Conservation (phyloP, 2,113 vertebrate genomes). For the Hypomesus transpacificus region DNA sequence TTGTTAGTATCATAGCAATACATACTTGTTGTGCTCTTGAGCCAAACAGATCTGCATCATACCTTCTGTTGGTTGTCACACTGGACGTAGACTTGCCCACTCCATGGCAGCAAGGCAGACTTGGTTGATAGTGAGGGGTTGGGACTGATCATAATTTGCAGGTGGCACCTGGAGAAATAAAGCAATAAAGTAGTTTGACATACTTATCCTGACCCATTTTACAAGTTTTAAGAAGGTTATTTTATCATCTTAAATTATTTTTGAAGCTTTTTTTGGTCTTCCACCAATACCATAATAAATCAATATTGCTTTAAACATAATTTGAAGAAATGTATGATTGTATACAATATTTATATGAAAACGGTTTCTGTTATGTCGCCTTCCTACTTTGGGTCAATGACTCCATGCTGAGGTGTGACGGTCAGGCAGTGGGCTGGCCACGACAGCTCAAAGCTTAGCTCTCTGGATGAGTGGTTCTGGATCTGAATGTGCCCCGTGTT, state of each 20-base stretch:
- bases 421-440: slow-evolving; percentile 96
- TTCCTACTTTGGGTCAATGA: slow-evolving; percentile 82
- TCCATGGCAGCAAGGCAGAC: slow-evolving; percentile 83
- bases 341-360: no score
- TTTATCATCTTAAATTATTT: not conserved
- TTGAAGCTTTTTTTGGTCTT: not conserved
- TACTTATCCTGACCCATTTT: not conserved
- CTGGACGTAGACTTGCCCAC: slow-evolving; percentile 83
- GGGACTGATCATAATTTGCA: slow-evolving; percentile 88
- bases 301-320: no score
- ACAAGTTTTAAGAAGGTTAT: no score
- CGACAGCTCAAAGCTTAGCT: slow-evolving; percentile 85
- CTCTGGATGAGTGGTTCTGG: slow-evolving; percentile 73
- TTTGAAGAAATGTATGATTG: no score
- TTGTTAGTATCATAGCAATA: not conserved
- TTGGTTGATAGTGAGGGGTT: slow-evolving; percentile 84
- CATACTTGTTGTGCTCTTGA: not conserved
- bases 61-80: slow-evolving; percentile 88
- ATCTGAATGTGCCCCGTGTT: slow-evolving; percentile 76
- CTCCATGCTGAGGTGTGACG: slow-evolving; percentile 88
- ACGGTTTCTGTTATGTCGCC: not conserved
- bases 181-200: not conserved
- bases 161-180: slow-evolving; percentile 70
- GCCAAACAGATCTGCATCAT: slow-evolving; percentile 15
- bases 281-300: no score